These are phyloP conservation scores for Phalangium opilio DNA, from an alignment of 2,888 invertebrate genomes.

Conservation along the genomic window DNA sequence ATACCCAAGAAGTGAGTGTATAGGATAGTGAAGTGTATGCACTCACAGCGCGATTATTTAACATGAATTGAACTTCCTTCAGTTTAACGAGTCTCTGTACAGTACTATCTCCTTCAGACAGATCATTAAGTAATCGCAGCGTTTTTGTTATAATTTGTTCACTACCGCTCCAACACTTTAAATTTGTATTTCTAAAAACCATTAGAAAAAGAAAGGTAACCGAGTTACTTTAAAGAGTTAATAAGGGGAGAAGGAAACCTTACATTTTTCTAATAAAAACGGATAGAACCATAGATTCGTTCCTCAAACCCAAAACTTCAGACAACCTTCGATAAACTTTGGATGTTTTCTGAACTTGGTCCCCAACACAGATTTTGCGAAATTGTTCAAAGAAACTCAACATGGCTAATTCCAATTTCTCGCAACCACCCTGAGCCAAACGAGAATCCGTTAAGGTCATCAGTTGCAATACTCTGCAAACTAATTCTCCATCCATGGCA, in stretches of 20 bases:
- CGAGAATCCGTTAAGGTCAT: constrained; percentile 91
- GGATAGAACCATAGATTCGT: constrained; percentile 85
- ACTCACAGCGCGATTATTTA: constrained; percentile 88
- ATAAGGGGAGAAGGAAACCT: constrained; percentile 36
- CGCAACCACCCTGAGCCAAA: constrained; percentile 75
- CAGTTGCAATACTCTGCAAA: constrained; percentile 75
- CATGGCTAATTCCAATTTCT: constrained; percentile 88
- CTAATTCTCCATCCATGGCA: constrained; percentile 94
- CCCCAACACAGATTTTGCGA: constrained; percentile 93
- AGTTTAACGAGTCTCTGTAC: constrained; percentile 90
- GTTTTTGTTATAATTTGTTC: constrained; percentile 90
- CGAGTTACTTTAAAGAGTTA: no score
- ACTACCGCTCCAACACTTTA: constrained; percentile 94
- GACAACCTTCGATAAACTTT: constrained; percentile 73
- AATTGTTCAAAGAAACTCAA: constrained; percentile 97
- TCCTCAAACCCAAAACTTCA: constrained; percentile 79
- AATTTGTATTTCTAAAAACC: constrained; percentile 72
- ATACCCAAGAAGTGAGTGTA: no score
- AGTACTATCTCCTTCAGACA: constrained; percentile 92
- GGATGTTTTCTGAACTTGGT: constrained; percentile 49
- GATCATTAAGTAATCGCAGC: constrained; percentile 75
- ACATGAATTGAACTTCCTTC: constrained; percentile 93
- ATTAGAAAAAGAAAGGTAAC: not conserved
- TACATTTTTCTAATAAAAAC: constrained; percentile 96
- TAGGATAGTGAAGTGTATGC: no score